These are phyloP conservation scores for Onychomys arenicola DNA, from an alignment of 2,797 vertebrate species.

Conservation along the genomic window DNA sequence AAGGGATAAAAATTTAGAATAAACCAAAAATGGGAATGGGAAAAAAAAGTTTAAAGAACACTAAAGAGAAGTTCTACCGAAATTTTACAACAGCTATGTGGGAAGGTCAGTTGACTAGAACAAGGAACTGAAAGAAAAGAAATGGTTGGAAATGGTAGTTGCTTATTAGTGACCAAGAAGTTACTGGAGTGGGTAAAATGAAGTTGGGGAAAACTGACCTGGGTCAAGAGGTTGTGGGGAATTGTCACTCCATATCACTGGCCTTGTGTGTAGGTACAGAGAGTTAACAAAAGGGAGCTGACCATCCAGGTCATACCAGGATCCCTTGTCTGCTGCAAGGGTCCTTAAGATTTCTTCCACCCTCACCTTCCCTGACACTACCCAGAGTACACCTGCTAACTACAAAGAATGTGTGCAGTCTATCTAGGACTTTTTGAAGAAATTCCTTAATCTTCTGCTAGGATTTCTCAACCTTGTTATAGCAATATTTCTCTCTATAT, in stretches of 20 bases:
- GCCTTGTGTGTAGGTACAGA: neutral
- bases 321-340: neutral
- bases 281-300: neutral
- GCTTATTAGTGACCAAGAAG: slow-evolving; percentile 16
- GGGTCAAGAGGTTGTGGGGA: neutral
- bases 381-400: neutral
- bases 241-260: neutral
- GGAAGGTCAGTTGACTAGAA: neutral
- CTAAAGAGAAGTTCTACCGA: slow-evolving; percentile 11
- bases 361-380: no score
- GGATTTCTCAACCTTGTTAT: slow-evolving; percentile 17
- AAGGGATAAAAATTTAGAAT: slow-evolving; percentile 17
- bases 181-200: neutral
- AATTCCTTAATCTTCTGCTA: slow-evolving; percentile 23
- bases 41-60: neutral
- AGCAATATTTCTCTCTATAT: slow-evolving; percentile 40
- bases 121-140: neutral
- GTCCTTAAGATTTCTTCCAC: neutral
- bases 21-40: neutral
- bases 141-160: neutral
- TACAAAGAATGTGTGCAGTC: neutral
- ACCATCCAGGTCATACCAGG: neutral
- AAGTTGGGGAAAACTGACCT: neutral
- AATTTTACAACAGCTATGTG: neutral
- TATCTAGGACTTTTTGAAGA: neutral